Base-by-base conservation (phyloP, 2,113 vertebrate genomes). In the Saguinus imperator region DNA sequence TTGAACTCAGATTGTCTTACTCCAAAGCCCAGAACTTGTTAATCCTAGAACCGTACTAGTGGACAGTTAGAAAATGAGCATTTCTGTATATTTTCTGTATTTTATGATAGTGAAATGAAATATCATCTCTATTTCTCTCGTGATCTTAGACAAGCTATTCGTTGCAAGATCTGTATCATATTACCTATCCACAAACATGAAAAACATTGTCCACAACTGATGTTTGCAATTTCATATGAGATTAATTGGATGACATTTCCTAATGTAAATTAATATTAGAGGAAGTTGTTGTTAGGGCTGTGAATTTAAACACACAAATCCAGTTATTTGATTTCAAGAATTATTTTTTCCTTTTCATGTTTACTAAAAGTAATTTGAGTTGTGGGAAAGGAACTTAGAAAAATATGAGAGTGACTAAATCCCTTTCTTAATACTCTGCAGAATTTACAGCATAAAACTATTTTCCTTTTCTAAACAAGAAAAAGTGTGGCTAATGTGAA, bases 391-490 rank as follows among this genome's bases (percentile, higher is more conserved):
- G 29, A n/a, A 57, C 57, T 75, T 21, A 64, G 45, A 4, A 29
- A 20, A 68, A 88, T 64, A 40, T 13, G 13, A 25, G 40, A 13
- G 5, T 43, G 48, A 64, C 25, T 91, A 66, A n/a, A 73, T 76
- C 12, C 8, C 40, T 92, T 81, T 72, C 23, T 5, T 50, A 77
- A 50, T 52, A 75, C 43, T 94, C 23, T 27, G 13, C 29, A 43
- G 35, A 48, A 72, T 79, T 87, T 40, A n/a, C 3, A 23, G 3
- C 57, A 25, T 17, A 37, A 85, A 27, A 37, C 18, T 77, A 29
- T 79, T 58, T 91, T 92, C n/a, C 68, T 83, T 79, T 96, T 79
- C 27, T 35, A 40, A 94, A 45, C n/a, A 43, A 37, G 43, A 89
- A 83, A 48, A n/a, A 68, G 25, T 68, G 18, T 29, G 52, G 20